Conservation (phyloP, 1,140 invertebrate species). For the Achatina immaculata region DNA sequence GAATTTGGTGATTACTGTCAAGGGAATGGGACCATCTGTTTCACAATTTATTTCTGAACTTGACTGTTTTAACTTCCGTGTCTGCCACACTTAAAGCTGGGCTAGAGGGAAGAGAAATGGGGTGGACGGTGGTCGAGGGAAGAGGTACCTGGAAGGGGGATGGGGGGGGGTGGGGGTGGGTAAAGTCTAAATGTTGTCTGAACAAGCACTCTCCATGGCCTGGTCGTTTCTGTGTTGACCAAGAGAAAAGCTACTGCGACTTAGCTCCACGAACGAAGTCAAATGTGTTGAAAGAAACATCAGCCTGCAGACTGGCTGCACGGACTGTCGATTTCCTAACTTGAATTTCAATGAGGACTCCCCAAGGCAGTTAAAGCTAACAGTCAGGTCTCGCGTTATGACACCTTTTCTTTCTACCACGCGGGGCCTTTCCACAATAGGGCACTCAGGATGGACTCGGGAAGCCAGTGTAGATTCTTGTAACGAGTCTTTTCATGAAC, state of each 20-base stretch:
- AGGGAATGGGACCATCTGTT: no score
- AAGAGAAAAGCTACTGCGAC: background rate
- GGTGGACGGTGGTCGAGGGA: no score
- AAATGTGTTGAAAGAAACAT: conserved; percentile 34
- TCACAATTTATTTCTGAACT: no score
- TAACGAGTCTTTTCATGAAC: background rate
- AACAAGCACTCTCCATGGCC: conserved; percentile 1
- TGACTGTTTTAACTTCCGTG: no score
- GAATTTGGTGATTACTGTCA: no score
- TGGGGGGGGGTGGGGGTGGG: no score
- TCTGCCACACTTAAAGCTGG: no score
- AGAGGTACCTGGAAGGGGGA: no score
- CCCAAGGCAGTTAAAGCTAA: background rate
- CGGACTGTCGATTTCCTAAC: conserved; percentile 20
- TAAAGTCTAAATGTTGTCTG: background rate
- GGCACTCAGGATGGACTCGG: no score
- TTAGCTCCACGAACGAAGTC: background rate
- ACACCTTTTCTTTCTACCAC: background rate
- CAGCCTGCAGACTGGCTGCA: background rate
- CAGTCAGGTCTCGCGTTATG: background rate
- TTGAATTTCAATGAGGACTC: conserved; percentile 28
- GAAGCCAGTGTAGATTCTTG: background rate
- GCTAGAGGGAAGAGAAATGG: no score
- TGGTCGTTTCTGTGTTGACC: background rate
- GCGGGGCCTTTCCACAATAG: background rate